Evolutionary conservation across 2,113 vertebrate species (phyloP), one percentile per base, ranked within the genome.

Genomic region (Willisornis vidua): DNA sequence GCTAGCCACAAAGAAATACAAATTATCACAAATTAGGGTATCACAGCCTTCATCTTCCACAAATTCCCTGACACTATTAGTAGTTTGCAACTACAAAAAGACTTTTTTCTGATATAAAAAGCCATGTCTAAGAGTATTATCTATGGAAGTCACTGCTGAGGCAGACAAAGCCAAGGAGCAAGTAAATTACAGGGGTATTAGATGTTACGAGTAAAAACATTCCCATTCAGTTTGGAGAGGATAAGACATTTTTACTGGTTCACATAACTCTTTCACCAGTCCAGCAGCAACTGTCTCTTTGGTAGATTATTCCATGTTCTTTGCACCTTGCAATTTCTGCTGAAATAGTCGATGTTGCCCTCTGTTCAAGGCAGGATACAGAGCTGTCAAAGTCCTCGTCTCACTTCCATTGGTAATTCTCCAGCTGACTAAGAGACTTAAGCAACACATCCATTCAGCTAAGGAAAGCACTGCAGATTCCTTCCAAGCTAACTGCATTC

Each of bases 331-430:
- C 58, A 89, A 83, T 92, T 96, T 94, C 88, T 86, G 49, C 76
- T 94, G 94, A 96, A 96, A 71, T 28, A 75, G 45, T 77, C 1
- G 0, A 31, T 14, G 24, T 49, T 93, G 88, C 68, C 83, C 76
- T 90, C 66, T 89, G 80, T 75, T 90, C 73, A 61, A 97, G 90
- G 58, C 76, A 87, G 83, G 68, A 77, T 75, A 67, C 68, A 80
- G 57, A 96, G 72, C 67, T 94, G 86, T 80, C 77, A 91, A 89
- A 96, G 62, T 52, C 90, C 82, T 80, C 63, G 52, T 93, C 93
- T 96, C 61, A 65, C 86, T 93, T 95, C 70, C 81, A 85, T 79
- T 87, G 54, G 87, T 94, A 94, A 91, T 94, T 91, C 87, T 93
- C 83, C 62, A 81, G 57, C 88, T 86, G 92, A 95, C 90, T 95